Conservation (phyloP, 2,888 invertebrate species). For the Drosophila peninsularis region DNA sequence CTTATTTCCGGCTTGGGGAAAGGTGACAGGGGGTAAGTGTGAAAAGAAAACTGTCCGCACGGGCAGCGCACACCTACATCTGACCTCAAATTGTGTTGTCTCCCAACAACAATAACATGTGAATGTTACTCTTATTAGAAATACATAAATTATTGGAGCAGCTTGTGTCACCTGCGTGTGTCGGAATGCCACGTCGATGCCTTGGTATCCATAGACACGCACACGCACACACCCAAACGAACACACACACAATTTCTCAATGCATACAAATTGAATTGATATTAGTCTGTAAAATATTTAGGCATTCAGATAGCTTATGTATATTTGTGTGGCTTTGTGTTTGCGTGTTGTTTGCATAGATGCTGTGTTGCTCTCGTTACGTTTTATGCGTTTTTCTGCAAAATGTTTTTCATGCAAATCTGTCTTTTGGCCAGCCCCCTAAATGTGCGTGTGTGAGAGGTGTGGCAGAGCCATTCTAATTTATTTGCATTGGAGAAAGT, state of each 20-base stretch:
- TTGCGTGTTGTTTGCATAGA: slow-evolving; percentile 12
- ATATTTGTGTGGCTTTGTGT: neutral
- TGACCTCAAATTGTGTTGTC: slow-evolving; percentile 37
- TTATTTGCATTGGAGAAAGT: slow-evolving; percentile 31
- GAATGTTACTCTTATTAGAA: slow-evolving; percentile 63
- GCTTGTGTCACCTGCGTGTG: slow-evolving; percentile 56
- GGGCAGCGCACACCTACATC: neutral
- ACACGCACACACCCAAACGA: slow-evolving; percentile 7
- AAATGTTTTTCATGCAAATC: slow-evolving; percentile 46
- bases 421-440: slow-evolving; percentile 17
- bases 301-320: slow-evolving; percentile 53
- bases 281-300: slow-evolving; percentile 75
- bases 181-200: slow-evolving; percentile 51
- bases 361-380: slow-evolving; percentile 24
- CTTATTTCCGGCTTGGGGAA: neutral
- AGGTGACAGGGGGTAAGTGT: neutral
- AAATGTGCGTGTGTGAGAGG: slow-evolving; percentile 20
- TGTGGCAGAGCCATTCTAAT: slow-evolving; percentile 37
- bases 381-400: slow-evolving; percentile 25
- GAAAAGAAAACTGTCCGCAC: slow-evolving; percentile 2
- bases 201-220: slow-evolving; percentile 30
- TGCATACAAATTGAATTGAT: slow-evolving; percentile 77
- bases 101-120: slow-evolving; percentile 21
- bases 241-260: slow-evolving; percentile 47
- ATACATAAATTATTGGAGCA: slow-evolving; percentile 65